A percentile compares a stretch with the other conserved stretches of the same genome.
phyloP scores from a whole-genome alignment of 2,113 vertebrate genomes.

The Phodopus roborovskii region DNA sequence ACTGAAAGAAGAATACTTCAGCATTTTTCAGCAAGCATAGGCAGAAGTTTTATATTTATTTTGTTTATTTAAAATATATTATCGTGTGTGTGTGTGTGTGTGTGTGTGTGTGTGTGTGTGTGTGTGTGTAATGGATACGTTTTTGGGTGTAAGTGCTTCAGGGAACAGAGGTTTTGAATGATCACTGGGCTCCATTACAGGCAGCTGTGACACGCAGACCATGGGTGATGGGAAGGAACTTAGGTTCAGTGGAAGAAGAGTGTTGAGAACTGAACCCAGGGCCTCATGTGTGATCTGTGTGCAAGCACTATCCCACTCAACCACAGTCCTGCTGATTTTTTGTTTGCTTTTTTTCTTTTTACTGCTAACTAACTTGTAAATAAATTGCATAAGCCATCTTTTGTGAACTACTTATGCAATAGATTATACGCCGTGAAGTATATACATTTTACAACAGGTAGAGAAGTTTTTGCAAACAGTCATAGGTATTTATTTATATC shows the following conservation, averaged over 20 bases:
- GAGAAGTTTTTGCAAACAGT: not conserved
- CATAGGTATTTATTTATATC: not conserved
- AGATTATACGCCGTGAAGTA: not conserved
- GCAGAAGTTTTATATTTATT: not conserved
- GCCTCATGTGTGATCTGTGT: not conserved
- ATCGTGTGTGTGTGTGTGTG: not conserved
- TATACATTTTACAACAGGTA: not conserved
- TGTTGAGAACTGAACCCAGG: too few relatives aligned
- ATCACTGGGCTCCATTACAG: not conserved
- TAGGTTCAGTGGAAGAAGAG: too few relatives aligned
- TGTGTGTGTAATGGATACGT: not conserved
- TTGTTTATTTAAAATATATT: not conserved
- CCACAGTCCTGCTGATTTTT: not conserved
- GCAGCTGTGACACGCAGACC: not conserved
- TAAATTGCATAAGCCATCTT: not conserved
- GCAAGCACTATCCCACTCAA: not conserved
- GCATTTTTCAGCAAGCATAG: not conserved
- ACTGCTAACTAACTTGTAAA: not conserved
- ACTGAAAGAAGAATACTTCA: not conserved
- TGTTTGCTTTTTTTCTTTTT: not conserved
- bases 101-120: not conserved
- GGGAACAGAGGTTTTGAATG: rapidly evolving
- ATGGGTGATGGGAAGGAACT: too few relatives aligned
- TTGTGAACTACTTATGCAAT: not conserved
- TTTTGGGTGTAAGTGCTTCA: too few relatives aligned